Evolutionary conservation across 2,797 vertebrate genomes (phyloP).

Genomic region (Petrocephalus sullivani): DNA sequence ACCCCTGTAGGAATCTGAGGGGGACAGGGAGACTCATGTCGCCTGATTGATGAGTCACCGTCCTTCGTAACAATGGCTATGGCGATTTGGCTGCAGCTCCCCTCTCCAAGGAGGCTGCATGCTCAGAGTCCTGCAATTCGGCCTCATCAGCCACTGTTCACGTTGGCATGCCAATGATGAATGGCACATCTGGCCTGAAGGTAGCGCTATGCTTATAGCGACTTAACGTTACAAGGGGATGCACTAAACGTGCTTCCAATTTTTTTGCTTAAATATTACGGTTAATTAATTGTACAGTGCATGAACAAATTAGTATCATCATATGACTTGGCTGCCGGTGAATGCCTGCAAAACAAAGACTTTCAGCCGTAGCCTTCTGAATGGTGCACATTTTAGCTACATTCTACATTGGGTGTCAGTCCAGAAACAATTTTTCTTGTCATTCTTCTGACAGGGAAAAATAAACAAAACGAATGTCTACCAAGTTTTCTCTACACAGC

Average conservation of each 20-base stretch:
- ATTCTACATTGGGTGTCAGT: not conserved
- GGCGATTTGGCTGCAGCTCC: not conserved
- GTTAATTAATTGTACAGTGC: not conserved
- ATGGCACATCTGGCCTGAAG: not conserved
- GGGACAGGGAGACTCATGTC: not conserved
- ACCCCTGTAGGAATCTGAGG: constrained; percentile 34
- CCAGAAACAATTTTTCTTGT: not conserved
- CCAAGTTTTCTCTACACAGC: not conserved
- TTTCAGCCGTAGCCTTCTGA: not conserved
- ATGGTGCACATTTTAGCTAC: not conserved
- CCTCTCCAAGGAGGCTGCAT: not conserved
- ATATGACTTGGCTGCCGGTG: not conserved
- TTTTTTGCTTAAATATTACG: not conserved
- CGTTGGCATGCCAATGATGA: not conserved
- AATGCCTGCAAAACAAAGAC: not conserved
- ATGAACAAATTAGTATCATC: not conserved
- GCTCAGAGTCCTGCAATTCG: too few relatives aligned
- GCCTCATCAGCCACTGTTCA: not conserved
- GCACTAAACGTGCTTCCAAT: not conserved
- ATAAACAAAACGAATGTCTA: not conserved
- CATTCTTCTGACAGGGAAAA: not conserved
- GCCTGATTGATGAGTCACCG: constrained; percentile 20
- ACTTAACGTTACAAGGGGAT: not conserved
- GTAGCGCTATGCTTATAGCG: not conserved
- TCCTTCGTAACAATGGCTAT: not conserved